phyloP scores from a whole-genome alignment of 2,797 vertebrate genomes.

The Poeciliopsis infans region DNA sequence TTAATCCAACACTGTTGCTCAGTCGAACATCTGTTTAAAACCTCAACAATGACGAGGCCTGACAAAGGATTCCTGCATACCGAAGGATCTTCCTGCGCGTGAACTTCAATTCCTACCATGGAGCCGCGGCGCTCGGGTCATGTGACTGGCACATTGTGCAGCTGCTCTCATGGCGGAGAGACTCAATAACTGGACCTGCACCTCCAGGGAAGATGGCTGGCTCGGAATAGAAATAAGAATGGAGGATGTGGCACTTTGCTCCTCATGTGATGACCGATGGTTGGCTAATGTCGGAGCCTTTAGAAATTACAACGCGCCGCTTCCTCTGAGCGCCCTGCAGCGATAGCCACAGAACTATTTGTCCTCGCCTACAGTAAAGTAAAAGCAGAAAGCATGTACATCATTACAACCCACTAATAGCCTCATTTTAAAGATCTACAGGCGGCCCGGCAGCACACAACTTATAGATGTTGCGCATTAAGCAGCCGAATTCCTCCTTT shows the following conservation, averaged over 20 bases:
- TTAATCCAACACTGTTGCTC: constrained; percentile 15
- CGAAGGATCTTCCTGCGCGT: neutral
- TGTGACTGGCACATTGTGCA: constrained; percentile 51
- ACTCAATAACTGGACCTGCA: constrained; percentile 57
- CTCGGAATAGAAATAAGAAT: constrained; percentile 65
- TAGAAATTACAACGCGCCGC: neutral
- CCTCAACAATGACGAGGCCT: constrained; percentile 3
- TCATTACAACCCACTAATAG: neutral
- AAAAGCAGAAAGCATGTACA: neutral
- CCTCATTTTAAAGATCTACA: neutral
- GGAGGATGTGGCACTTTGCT: constrained; percentile 40
- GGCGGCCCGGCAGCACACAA: neutral
- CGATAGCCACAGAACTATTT: neutral
- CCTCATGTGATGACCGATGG: constrained; percentile 43
- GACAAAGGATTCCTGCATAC: constrained; percentile 16
- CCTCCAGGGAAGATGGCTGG: constrained; percentile 48
- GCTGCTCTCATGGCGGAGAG: constrained; percentile 49
- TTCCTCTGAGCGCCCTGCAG: neutral
- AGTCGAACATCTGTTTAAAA: neutral
- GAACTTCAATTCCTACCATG: constrained; percentile 39
- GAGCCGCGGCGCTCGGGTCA: constrained; percentile 42
- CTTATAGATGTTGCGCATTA: neutral
- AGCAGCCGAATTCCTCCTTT: neutral
- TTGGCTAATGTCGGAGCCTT: constrained; percentile 23
- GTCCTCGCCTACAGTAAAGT: constrained; percentile 13